Base-by-base conservation (phyloP, 2,797 vertebrate genomes). In the Pagetopsis macropterus region DNA sequence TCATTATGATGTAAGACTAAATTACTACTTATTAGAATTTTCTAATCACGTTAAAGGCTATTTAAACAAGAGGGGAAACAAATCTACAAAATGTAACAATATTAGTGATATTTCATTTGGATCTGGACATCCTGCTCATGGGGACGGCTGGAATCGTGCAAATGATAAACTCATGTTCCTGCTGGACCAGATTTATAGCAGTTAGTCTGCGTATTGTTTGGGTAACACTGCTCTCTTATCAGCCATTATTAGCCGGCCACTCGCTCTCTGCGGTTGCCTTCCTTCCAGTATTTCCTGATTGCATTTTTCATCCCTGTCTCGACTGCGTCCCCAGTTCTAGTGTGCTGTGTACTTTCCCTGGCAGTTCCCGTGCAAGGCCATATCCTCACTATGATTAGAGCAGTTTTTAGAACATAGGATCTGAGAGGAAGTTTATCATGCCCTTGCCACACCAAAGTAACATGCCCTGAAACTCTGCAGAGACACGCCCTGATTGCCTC, bases 221-320 rank as follows among this genome's bases (percentile, higher is more conserved):
- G 74, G 75, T 85, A 83, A 60, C 81, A 70, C 75, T 58, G 70
- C 81, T 86, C 78, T 89, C 77, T 91, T 92, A 91, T 91, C 86
- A 76, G 83, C 75, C 94, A 90, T 94, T 94, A 92, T 94, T 94
- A 94, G 91, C 83, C 1, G 80, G 75, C 83, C 90, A 84, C 79
- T 87, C 67, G 69, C 88, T 80, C 85, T 70, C 72, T 85, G 85
- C 77, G 76, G 77, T 85, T 81, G 76, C 84, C 81, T 94, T 94
- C 91, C 90, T 93, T 91, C 87, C 89, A 88, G 80, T 85, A 84
- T 91, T 90, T 93, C 92, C 91, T 93, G 90, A 89, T 90, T 86
- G 72, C 82, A 84, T 91, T 90, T 84, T 90, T 90, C 70, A 76
- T 84, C 66, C 67, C 72, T 62, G 77, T 79, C 72, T 85, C 65